Base-by-base conservation (phyloP, 2,888 invertebrate species). In the Yponomeuta cagnagella region DNA sequence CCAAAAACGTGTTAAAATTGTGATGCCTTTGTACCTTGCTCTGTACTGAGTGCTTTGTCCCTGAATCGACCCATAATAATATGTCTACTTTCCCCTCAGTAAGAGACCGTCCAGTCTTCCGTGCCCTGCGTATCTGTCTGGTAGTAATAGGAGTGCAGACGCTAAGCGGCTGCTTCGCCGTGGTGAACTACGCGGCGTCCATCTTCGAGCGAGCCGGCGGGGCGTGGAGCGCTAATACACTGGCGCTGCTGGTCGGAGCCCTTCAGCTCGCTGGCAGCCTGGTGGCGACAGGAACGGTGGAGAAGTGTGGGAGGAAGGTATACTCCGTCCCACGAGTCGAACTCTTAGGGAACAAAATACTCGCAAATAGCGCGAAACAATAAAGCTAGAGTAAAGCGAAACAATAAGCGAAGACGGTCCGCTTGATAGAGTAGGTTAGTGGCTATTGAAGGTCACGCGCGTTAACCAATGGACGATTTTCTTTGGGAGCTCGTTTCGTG, bases 181-280 rank as follows among this genome's bases (percentile, higher is more conserved):
- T 75, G 1, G 69, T 73, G 66, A 69, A 72, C 12, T 74, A 75
- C 69, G 74, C 74, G 0, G 70, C 72, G 23, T 71, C 70, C 58
- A 75, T 76, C 75, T 82, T 84, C 75, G 69, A 63, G 52, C 69
- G 73, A 64, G 73, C 75, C 31, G 75, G 74, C 15, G 73, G 66
- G 15, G 23, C n/a, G 15, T 70, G 70, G 70, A 58, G 67, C 63
- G 37, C 67, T 6, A 63, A 72, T 23, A 58, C 9, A 10, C 43
- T 70, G 48, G 72, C 70, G 43, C 23, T 72, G 12, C 15, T 33
- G 3, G 70, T 72, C 12, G 72, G 70, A 9, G 63, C 63, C 63
- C 67, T 72, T n/a, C 72, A 72, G 70, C 68, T 72, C 23, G 65
- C 70, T 58, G 72, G 72, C 15, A 69, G 69, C 23, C n/a, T 72